Conservation (phyloP, 1,140 invertebrate species). For the Drosophila aff. region DNA sequence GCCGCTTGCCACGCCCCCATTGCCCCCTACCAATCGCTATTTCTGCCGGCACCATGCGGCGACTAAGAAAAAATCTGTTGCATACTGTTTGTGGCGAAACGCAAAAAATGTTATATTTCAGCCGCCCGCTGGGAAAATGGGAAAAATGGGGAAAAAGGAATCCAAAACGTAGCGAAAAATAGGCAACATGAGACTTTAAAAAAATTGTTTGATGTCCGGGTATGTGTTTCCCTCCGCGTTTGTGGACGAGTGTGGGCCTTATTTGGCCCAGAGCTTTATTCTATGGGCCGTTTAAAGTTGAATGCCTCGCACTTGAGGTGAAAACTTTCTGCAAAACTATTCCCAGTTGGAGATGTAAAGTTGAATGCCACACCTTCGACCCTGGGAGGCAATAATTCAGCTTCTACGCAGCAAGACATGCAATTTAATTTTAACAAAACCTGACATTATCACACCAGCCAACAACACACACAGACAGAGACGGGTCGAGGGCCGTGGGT, state of each 20-base stretch:
- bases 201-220: conserved; percentile 38
- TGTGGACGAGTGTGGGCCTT: neutral
- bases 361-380: conserved; percentile 61
- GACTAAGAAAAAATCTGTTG: conserved; percentile 76
- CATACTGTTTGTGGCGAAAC: conserved; percentile 64
- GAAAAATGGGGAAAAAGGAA: conserved; percentile 24
- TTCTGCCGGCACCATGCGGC: conserved; percentile 66
- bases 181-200: conserved; percentile 40
- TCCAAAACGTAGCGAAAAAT: conserved; percentile 24
- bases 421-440: conserved; percentile 84
- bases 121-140: conserved; percentile 37
- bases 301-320: conserved; percentile 31
- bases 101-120: conserved; percentile 63
- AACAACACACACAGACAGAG: conserved; percentile 46
- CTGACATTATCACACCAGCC: conserved; percentile 82
- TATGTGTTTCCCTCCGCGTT: neutral
- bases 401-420: conserved; percentile 81
- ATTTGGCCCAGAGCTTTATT: conserved; percentile 25
- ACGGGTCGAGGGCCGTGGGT: neutral
- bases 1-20: conserved; percentile 11
- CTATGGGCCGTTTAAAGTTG: conserved; percentile 40
- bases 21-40: conserved; percentile 20
- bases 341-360: conserved; percentile 52
- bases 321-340: conserved; percentile 42
- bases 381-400: conserved; percentile 77